A percentile compares a stretch with the other conserved stretches of the same genome.
Conservation (phyloP, 2,797 vertebrate species). For the Phataginus tetradactyla region DNA sequence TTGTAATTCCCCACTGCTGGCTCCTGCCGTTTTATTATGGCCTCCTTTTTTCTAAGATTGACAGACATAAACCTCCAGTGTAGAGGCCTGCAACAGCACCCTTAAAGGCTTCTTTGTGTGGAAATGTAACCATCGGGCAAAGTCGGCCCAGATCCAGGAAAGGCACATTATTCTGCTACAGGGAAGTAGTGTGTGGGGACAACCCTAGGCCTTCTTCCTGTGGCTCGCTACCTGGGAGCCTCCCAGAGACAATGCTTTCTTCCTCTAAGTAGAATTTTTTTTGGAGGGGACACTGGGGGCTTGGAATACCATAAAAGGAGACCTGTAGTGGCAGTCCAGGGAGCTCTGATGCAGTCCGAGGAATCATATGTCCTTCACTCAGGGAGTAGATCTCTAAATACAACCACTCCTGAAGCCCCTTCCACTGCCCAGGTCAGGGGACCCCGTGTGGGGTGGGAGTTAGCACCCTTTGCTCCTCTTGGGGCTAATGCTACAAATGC, state of each 20-base stretch:
- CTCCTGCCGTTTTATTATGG: conserved; percentile 75
- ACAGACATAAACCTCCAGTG: conserved; percentile 45
- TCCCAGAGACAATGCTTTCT: not conserved
- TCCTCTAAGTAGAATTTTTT: not conserved
- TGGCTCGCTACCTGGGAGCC: not conserved
- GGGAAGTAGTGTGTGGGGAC: not conserved
- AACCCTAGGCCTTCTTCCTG: conserved; percentile 2
- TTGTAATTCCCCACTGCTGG: conserved; percentile 64
- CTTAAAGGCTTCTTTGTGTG: conserved; percentile 75
- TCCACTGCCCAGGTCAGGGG: not conserved
- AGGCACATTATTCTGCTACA: not conserved
- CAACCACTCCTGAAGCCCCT: not conserved
- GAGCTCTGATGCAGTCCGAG: not conserved
- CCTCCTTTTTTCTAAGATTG: conserved; percentile 51
- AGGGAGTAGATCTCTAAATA: not conserved
- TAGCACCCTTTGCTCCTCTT: not conserved
- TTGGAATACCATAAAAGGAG: not conserved
- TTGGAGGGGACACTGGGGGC: not conserved
- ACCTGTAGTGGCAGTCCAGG: conserved; percentile 21
- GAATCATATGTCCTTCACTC: not conserved
- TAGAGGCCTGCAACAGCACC: conserved; percentile 47
- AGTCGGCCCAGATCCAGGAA: conserved; percentile 54
- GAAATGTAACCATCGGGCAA: conserved; percentile 68
- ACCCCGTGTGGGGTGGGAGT: not conserved
- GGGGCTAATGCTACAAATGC: not conserved